phyloP scores from a whole-genome alignment of 2,888 invertebrate species.

The Parochlus steinenii region DNA sequence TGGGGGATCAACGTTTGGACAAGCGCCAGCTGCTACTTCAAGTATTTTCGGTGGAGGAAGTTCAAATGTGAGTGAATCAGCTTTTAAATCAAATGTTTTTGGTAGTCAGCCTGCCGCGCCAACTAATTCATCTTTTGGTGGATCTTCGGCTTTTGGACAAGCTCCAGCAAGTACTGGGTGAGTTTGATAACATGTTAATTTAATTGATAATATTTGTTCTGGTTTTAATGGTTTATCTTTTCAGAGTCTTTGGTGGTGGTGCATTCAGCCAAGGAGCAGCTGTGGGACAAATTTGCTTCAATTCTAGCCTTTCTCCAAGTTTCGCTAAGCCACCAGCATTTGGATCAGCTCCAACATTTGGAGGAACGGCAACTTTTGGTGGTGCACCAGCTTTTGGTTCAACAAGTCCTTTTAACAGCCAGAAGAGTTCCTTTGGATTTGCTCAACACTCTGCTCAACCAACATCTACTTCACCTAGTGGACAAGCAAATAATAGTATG shows the following conservation, averaged over 20 bases:
- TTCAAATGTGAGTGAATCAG: too few relatives aligned
- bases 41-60: conserved; percentile 3
- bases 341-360: conserved; percentile 17
- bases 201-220: too few relatives aligned
- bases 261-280: too few relatives aligned
- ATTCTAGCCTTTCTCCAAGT: too few relatives aligned
- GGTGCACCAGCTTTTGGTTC: conserved; percentile 27
- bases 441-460: background rate
- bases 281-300: too few relatives aligned
- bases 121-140: conserved; percentile 1
- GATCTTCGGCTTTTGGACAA: background rate
- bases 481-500: conserved; percentile 22
- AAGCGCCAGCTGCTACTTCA: background rate
- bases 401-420: too few relatives aligned
- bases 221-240: too few relatives aligned
- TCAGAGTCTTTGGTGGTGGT: too few relatives aligned
- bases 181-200: too few relatives aligned
- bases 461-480: background rate
- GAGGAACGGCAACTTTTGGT: conserved; percentile 24
- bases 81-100: too few relatives aligned
- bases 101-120: too few relatives aligned
- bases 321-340: background rate
- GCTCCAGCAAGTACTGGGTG: too few relatives aligned
- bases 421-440: conserved; percentile 7
- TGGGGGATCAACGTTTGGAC: conserved; percentile 3